Conservation (phyloP, 1,140 invertebrate species). For the Helicoverpa armigera region DNA sequence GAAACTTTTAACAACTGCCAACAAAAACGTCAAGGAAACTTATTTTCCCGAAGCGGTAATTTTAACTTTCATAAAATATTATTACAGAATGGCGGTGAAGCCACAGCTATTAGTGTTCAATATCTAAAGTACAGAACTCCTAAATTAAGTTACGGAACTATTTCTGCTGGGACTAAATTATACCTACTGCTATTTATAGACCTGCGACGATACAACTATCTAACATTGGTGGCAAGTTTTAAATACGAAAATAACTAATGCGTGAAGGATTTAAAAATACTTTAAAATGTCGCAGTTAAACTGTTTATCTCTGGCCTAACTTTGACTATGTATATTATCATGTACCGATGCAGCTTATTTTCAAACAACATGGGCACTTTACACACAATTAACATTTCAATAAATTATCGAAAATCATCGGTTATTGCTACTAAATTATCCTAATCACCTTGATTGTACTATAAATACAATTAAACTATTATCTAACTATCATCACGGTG, state of each 20-base stretch:
- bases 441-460: background rate
- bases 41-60: no score
- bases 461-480: background rate
- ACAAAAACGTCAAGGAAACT: background rate
- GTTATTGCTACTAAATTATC: no score
- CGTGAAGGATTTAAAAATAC: no score
- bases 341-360: no score
- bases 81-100: background rate
- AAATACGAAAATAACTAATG: background rate
- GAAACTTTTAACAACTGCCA: background rate
- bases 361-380: no score
- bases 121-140: conserved; percentile 14
- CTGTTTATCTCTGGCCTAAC: no score
- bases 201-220: background rate
- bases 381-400: no score
- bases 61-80: conserved; percentile 14
- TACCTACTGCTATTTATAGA: no score
- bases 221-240: background rate
- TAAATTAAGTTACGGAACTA: conserved; percentile 24
- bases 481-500: background rate
- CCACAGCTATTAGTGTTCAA: conserved; percentile 28
- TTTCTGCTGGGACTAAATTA: background rate
- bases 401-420: background rate
- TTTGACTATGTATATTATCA: no score
- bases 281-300: no score